phyloP scores from a whole-genome alignment of 1,140 invertebrate genomes.

The Arion vulgaris region DNA sequence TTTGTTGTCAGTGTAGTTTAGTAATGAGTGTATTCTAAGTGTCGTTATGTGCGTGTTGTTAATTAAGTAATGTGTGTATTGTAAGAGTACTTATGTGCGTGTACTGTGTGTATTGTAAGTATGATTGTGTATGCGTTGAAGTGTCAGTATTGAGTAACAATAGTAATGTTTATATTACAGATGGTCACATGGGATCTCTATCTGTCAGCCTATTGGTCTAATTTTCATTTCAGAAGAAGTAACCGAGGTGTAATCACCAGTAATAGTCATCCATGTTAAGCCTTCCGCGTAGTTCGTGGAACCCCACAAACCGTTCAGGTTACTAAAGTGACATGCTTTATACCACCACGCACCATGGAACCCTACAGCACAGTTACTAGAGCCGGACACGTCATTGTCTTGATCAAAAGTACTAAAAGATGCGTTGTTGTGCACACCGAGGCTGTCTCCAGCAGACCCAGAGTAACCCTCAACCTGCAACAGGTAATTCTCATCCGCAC shows the following conservation, averaged over 20 bases:
- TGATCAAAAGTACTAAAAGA: neutral
- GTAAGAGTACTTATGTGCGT: too few relatives aligned
- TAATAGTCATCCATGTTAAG: neutral
- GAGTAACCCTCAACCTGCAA: neutral
- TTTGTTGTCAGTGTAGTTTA: too few relatives aligned
- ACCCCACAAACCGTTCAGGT: slow-evolving; percentile 19
- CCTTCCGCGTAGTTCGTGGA: neutral
- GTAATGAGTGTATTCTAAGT: too few relatives aligned
- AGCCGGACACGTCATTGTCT: neutral
- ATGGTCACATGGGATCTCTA: too few relatives aligned
- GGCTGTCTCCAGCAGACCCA: neutral
- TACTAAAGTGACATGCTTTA: neutral
- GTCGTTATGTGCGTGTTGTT: too few relatives aligned
- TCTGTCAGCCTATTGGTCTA: neutral
- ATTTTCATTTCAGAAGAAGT: neutral
- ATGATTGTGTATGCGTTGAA: too few relatives aligned
- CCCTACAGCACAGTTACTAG: neutral
- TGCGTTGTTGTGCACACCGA: neutral
- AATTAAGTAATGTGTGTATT: too few relatives aligned
- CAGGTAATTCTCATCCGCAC: neutral
- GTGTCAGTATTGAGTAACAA: too few relatives aligned
- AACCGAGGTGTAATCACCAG: neutral
- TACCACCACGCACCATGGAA: slow-evolving; percentile 6
- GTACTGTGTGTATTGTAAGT: too few relatives aligned
- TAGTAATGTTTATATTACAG: too few relatives aligned